These are phyloP conservation scores for Psittacus erithacus DNA, from an alignment of 2,113 vertebrate genomes.

Conservation along the genomic window DNA sequence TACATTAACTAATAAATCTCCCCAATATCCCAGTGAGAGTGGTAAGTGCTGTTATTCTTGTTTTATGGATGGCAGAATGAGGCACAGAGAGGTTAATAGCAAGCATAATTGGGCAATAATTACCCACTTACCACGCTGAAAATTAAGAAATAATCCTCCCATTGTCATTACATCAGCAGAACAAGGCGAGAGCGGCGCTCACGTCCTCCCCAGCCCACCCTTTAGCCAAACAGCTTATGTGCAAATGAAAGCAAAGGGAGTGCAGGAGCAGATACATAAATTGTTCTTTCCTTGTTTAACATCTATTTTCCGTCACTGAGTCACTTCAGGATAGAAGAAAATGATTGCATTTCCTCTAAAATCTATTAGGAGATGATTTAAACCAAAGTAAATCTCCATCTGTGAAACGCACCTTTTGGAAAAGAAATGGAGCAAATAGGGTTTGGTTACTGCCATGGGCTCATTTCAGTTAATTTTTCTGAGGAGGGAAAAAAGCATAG, in stretches of 20 bases:
- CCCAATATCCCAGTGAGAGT: neutral
- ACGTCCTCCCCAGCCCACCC: neutral
- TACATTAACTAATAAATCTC: slow-evolving; percentile 47
- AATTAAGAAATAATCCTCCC: slow-evolving; percentile 68
- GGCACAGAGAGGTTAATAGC: slow-evolving; percentile 62
- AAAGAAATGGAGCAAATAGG: neutral
- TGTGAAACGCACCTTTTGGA: neutral
- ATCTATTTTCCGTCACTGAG: neutral
- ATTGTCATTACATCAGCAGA: slow-evolving; percentile 57
- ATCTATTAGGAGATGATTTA: neutral
- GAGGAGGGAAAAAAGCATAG: neutral
- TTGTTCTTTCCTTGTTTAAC: neutral
- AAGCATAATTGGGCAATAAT: slow-evolving; percentile 67
- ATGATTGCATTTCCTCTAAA: neutral
- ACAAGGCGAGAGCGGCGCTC: neutral
- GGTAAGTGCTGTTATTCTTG: slow-evolving; percentile 40
- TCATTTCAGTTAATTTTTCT: neutral
- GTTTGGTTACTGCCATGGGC: neutral
- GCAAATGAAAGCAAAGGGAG: neutral
- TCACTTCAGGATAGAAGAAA: neutral
- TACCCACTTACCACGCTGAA: slow-evolving; percentile 54
- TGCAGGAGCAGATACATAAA: neutral
- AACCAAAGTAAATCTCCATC: neutral
- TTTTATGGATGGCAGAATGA: slow-evolving; percentile 54
- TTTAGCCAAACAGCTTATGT: slow-evolving; percentile 3